Evolutionary conservation across 2,888 invertebrate species (phyloP), one percentile per base, ranked within the genome.

Genomic region (Embidobia sp.): DNA sequence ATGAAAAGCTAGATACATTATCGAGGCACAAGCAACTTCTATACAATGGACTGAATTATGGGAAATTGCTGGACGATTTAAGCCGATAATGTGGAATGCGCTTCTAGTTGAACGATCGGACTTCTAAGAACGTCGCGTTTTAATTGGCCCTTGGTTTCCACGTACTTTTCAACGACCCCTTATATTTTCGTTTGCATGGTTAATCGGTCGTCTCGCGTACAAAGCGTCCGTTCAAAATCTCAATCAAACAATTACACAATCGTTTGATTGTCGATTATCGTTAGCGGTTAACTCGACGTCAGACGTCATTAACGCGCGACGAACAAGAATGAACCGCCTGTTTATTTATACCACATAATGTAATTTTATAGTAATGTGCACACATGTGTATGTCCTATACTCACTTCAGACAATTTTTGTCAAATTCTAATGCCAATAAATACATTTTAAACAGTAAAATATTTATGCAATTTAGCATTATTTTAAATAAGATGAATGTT

Each of bases 201-300:
- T 57, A 15, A 31, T 57, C 49, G 49, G 19, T 18, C 49, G 33
- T 48, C 35, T 16, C 49, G 49, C 31, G 51, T 18, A 59, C 57
- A 69, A 59, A 35, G 49, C 37, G 33, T 15, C 42, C 69, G 57
- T 69, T 69, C 57, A 49, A 69, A 59, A 69, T 40, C 57, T 19
- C 49, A 26, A 69, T 59, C 69, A 16, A 46, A 31, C 57, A 22
- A 69, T 69, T 49, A n/a, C 64, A 66, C 74, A 66, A 66, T 74
- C 66, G 51, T 46, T 57, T 33, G 64, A 64, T 57, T 57, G 72
- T 55, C 63, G 55, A 74, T 66, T 66, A 59, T 74, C 44, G 33
- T 44, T 55, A 10, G 37, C 46, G 7, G 35, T 13, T 37, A 66
- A 55, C 46, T 67, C 35, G 10, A 48, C 18, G 57, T 57, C 67